Evolutionary conservation across 2,113 vertebrate genomes (phyloP).

Genomic region (Steatornis caripensis): DNA sequence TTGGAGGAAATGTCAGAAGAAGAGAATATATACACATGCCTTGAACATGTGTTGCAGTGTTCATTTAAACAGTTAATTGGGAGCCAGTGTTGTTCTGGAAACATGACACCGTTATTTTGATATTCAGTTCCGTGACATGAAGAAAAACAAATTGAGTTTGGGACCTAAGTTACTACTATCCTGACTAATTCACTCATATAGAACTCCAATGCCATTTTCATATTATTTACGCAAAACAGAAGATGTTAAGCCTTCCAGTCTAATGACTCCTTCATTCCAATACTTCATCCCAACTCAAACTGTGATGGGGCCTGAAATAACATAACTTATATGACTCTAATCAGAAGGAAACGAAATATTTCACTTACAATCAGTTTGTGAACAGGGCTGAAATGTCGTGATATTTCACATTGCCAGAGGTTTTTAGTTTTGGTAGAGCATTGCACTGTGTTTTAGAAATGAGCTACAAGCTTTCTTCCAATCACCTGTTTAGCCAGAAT

Average conservation of each 20-base stretch:
- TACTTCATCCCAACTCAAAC: not conserved
- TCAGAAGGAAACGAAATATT: not conserved
- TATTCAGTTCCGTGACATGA: not conserved
- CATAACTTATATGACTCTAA: not conserved
- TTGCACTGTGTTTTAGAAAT: not conserved
- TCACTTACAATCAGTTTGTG: not conserved
- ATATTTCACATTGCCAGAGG: not conserved
- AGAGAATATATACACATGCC: not conserved
- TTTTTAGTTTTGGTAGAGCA: not conserved
- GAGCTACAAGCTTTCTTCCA: not conserved
- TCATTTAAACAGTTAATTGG: not conserved
- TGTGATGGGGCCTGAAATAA: not conserved
- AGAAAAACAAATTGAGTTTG: not conserved
- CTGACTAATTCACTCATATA: not conserved
- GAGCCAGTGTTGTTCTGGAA: not conserved
- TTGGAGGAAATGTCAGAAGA: not conserved
- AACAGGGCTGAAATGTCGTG: not conserved
- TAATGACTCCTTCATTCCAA: not conserved
- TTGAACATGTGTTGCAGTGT: not conserved
- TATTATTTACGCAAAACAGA: not conserved
- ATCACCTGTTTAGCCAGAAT: not conserved
- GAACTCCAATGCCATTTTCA: not conserved
- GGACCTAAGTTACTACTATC: not conserved
- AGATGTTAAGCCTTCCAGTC: not conserved
- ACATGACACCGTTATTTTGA: not conserved